Evolutionary conservation across 53 echinoderm and acorn worm species (phyloP), one percentile per base, ranked within the genome.

Genomic region (Echinarachnius parma): DNA sequence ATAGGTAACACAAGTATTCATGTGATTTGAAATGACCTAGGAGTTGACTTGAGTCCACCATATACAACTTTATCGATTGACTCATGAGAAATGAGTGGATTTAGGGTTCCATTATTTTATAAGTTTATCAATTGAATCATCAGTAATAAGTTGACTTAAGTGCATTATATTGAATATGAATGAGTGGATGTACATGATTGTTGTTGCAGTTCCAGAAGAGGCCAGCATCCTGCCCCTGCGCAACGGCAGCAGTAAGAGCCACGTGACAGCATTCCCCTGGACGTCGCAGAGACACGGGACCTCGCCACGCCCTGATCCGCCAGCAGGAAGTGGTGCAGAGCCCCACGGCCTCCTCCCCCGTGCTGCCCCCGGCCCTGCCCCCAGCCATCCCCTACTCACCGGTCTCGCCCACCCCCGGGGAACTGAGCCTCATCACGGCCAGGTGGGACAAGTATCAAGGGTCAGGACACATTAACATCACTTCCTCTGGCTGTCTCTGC

Each of bases 181-280:
- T n/a, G n/a, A n/a, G n/a, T n/a, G n/a, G n/a, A n/a, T n/a, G n/a
- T n/a, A n/a, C n/a, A n/a, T n/a, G n/a, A n/a, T n/a, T n/a, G n/a
- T n/a, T n/a, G n/a, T n/a, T n/a, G 5, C 47, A 93, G 93, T 90
- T 63, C 93, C 90, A 21, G 93, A 93, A 36, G 93, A 93, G 18
- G 84, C 89, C 13, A 89, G 90, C 39, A 83, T 89, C 37, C 89
- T 80, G 2, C 80, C 78, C 61, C 75, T 80, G 52, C 71, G 86
- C 29, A 93, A 89, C 53, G 76, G 76, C 26, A 83, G 83, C 32
- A 80, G 66, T 24, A 11, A 32, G 20, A 35, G 36, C 35, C 65
- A 57, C 57, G 3, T 56, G 56, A 46, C 77, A 3, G 66, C 76
- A 22, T 86, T 89, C 67, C 89, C 86, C 22, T 89, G 89, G 87